Percentiles rank a stretch among this genome's conserved stretches.
Conservation (phyloP, 2,888 invertebrate genomes). For the Dolichomitus sp. region DNA sequence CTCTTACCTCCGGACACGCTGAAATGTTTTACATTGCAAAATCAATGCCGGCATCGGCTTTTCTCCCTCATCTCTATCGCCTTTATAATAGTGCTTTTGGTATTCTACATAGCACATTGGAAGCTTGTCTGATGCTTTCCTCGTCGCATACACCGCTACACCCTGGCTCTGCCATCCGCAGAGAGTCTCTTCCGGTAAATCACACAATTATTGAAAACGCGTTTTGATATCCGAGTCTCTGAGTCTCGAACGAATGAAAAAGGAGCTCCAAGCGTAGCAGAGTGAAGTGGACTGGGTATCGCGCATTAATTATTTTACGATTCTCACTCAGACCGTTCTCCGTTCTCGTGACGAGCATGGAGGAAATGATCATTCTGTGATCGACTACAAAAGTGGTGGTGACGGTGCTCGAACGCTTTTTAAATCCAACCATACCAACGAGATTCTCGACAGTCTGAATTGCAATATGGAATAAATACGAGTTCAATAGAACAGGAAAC, state of each 20-base stretch:
- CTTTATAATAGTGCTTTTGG: constrained; percentile 56
- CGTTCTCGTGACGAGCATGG: constrained; percentile 23
- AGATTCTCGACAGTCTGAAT: constrained; percentile 16
- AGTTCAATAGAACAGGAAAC: constrained; percentile 30
- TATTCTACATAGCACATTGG: constrained; percentile 20
- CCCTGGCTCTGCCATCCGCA: constrained; percentile 23
- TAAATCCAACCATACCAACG: constrained; percentile 6
- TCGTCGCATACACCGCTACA: constrained; percentile 22
- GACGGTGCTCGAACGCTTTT: constrained; percentile 40
- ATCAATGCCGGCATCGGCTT: constrained; percentile 82
- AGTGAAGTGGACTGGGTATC: constrained; percentile 47
- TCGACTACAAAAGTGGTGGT: constrained; percentile 36
- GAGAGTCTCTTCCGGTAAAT: constrained; percentile 79
- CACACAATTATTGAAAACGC: constrained; percentile 84
- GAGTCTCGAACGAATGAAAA: constrained; percentile 22
- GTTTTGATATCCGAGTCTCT: constrained; percentile 75
- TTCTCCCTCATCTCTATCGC: constrained; percentile 59
- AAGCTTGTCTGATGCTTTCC: constrained; percentile 45
- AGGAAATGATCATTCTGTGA: constrained; percentile 50
- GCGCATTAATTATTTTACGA: constrained; percentile 68
- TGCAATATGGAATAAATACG: constrained; percentile 49
- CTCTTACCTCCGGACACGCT: constrained; percentile 63
- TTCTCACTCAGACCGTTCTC: constrained; percentile 35
- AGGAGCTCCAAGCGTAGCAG: constrained; percentile 1
- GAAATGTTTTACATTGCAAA: constrained; percentile 86